A percentile compares a stretch with the other conserved stretches of the same genome.
Conservation (phyloP, 2,888 invertebrate genomes). For the Formica aserva region DNA sequence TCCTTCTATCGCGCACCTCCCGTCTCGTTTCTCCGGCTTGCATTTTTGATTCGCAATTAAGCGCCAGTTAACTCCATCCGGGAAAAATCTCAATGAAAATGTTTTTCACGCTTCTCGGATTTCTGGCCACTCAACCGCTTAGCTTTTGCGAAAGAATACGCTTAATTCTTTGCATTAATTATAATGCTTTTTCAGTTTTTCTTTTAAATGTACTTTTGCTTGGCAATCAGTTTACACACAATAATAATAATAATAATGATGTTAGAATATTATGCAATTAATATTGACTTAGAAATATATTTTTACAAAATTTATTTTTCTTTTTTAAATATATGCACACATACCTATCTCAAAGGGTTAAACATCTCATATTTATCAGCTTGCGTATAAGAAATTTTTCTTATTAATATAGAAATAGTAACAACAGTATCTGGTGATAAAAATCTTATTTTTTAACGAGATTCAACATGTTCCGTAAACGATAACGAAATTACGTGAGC, state of each 20-base stretch:
- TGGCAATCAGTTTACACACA: neutral
- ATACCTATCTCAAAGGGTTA: neutral
- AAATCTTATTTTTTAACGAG: slow-evolving; percentile 9
- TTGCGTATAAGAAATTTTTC: neutral
- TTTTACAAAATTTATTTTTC: neutral
- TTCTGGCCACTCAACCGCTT: slow-evolving; percentile 24
- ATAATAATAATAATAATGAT: neutral
- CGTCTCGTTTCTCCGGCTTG: slow-evolving; percentile 30
- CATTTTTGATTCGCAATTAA: slow-evolving; percentile 53
- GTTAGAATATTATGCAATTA: neutral
- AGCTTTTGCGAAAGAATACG: slow-evolving; percentile 16
- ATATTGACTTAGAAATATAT: neutral
- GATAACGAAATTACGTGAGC: neutral
- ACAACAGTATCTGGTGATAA: neutral
- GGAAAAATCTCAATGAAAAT: slow-evolving; percentile 46
- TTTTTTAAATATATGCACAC: neutral
- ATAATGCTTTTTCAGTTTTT: slow-evolving; percentile 22
- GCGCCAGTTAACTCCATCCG: slow-evolving; percentile 30
- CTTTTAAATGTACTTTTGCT: neutral
- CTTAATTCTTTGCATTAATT: slow-evolving; percentile 38
- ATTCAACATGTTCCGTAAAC: neutral
- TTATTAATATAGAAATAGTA: neutral
- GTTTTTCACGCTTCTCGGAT: slow-evolving; percentile 22
- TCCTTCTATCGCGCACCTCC: slow-evolving; percentile 39
- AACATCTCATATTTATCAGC: neutral